phyloP scores from a whole-genome alignment of 2,888 invertebrate species.

The Xestobium rufovillosum region DNA sequence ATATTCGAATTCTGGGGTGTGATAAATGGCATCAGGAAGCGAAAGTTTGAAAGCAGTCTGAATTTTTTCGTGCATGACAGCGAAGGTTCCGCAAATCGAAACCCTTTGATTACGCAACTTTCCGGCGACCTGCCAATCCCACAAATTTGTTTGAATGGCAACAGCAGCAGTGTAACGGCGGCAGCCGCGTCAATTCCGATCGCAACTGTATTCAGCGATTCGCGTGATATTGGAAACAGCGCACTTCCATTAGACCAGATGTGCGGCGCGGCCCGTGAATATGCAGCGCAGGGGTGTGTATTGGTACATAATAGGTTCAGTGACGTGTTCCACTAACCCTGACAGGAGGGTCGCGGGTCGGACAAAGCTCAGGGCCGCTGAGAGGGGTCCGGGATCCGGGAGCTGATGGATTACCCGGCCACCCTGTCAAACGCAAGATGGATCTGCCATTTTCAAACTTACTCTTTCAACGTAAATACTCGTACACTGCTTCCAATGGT shows the following conservation, averaged over 20 bases:
- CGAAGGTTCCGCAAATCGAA: no score
- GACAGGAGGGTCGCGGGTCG: constrained; percentile 42
- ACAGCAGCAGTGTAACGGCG: no score
- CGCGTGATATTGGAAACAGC: constrained; percentile 38
- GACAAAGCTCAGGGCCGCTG: constrained; percentile 34
- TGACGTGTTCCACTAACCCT: constrained; percentile 48
- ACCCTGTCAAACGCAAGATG: constrained; percentile 47
- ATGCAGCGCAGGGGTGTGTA: constrained; percentile 24
- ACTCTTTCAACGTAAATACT: constrained; percentile 34
- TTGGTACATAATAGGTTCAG: constrained; percentile 46
- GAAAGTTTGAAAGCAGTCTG: no score
- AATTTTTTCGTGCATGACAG: no score
- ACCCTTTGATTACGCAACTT: neutral
- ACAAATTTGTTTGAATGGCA: constrained; percentile 1
- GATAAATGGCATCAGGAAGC: no score
- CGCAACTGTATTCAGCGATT: constrained; percentile 15
- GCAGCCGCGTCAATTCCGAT: no score
- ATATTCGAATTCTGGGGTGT: no score
- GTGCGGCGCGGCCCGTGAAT: constrained; percentile 35
- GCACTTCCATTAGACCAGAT: constrained; percentile 43
- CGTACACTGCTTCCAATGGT: constrained; percentile 5
- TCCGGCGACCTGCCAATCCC: constrained; percentile 1
- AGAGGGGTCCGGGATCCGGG: constrained; percentile 28
- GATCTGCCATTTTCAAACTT: constrained; percentile 45
- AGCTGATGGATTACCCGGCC: constrained; percentile 44